Base-by-base conservation (phyloP, 2,888 invertebrate species). In the Aspidiotus destructor region DNA sequence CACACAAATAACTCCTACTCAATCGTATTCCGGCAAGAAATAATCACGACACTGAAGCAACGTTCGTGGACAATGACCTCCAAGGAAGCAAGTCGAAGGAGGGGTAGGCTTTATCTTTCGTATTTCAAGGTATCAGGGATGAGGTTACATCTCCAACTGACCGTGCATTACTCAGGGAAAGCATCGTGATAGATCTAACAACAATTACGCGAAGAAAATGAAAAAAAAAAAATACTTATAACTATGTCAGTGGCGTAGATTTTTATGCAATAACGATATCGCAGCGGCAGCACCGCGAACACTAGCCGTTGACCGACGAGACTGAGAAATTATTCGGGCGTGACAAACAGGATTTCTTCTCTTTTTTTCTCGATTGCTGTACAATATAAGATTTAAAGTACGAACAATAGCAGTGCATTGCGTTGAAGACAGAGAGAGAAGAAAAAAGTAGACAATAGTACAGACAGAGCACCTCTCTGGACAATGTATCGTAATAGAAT, bases 281-380 rank as follows among this genome's bases (percentile, higher is more conserved):
- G 11, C 13, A n/a, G 52, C 5, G 52, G 13, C 52, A 15, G 41
- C n/a, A 44, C 61, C 16, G 52, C 40, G 62, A 62, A 62, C 52
- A 62, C 16, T 62, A 11, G 11, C 11, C 52, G 52, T 62, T 62
- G 62, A 62, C 62, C 62, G 62, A 62, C 62, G 52, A 62, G 62
- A 16, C 62, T 62, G 48, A 16, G 62, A 62, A 62, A 62, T 62
- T 62, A 62, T 62, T 62, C 62, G 62, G 53, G 62, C 62, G 62
- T 62, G 62, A 62, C 62, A 62, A 62, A 62, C 52, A 52, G 62
- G 62, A 62, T 62, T 62, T 62, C 62, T 62, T 62, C 62, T 62
- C 28, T 28, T 28, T 28, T 28, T 28, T 41, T 61, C 44, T 61
- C 44, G 15, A 61, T 61, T 61, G 3, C 61, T 42, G 11, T 52